These are phyloP conservation scores for Drosophila ohnishii DNA, from an alignment of 1,140 invertebrate genomes.

Conservation along the genomic window DNA sequence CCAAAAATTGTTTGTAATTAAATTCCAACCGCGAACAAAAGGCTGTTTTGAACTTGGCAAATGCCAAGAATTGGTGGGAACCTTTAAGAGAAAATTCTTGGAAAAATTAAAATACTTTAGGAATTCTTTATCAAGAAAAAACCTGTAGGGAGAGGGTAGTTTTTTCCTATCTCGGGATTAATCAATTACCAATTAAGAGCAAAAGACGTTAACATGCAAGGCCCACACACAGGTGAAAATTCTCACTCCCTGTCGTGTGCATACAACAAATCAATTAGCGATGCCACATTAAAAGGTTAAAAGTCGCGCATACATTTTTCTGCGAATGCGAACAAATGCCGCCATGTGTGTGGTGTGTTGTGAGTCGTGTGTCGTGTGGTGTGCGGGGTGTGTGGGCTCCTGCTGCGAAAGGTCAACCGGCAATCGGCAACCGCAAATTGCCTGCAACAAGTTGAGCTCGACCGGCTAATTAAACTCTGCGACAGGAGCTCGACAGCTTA, in stretches of 20 bases:
- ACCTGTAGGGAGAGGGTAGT: not conserved
- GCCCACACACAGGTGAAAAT: conserved; percentile 6
- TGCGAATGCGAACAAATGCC: conserved; percentile 1
- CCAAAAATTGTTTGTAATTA: not conserved
- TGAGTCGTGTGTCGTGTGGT: not conserved
- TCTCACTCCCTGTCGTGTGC: conserved; percentile 4
- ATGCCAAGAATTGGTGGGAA: no score
- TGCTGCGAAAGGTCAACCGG: conserved; percentile 38
- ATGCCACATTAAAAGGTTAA: conserved; percentile 24
- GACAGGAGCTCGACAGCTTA: conserved; percentile 12
- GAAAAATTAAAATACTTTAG: not conserved
- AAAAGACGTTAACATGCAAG: not conserved
- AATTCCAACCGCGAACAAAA: not conserved
- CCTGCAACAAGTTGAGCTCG: conserved; percentile 38
- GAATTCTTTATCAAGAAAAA: not conserved
- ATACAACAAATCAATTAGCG: conserved; percentile 64
- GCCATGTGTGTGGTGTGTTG: not conserved
- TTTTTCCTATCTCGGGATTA: not conserved
- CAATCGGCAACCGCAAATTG: conserved; percentile 30
- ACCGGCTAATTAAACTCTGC: conserved; percentile 30
- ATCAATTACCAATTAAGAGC: not conserved
- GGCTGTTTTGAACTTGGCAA: not conserved
- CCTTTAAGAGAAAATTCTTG: not conserved
- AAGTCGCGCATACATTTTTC: conserved; percentile 13
- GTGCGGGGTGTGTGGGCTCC: not conserved